Percentiles rank a stretch among this genome's conserved stretches.
Conservation (phyloP, 92 coral and sea anemone species). For the Parazoanthus darwini region DNA sequence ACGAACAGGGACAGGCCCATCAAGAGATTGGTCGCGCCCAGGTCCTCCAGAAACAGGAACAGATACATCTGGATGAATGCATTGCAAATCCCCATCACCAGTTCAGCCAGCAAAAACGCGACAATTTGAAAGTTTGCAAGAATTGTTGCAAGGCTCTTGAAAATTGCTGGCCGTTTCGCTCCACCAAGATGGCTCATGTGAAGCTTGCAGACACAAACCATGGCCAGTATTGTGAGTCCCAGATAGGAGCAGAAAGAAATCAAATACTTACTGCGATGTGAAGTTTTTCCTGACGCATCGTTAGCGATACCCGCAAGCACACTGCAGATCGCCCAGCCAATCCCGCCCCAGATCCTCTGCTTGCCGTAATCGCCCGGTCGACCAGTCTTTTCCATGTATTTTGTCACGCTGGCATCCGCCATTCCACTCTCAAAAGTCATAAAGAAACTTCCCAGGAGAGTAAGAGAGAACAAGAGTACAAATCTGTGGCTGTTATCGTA, state of each 20-base stretch:
- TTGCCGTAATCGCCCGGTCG: slow-evolving; percentile 42
- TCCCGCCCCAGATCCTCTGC: slow-evolving; percentile 41
- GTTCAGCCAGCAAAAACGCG: slow-evolving; percentile 46
- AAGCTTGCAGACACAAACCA: slow-evolving; percentile 40
- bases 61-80: slow-evolving; percentile 32
- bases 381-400: slow-evolving; percentile 27
- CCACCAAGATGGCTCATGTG: slow-evolving; percentile 47
- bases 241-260: slow-evolving; percentile 50
- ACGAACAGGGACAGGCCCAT: slow-evolving; percentile 60
- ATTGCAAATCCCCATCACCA: slow-evolving; percentile 55
- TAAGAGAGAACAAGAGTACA: background rate
- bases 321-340: slow-evolving; percentile 36
- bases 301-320: slow-evolving; percentile 52
- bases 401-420: slow-evolving; percentile 36
- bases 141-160: slow-evolving; percentile 42
- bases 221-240: slow-evolving; percentile 34
- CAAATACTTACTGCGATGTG: slow-evolving; percentile 40
- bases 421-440: slow-evolving; percentile 21
- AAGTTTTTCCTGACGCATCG: slow-evolving; percentile 41
- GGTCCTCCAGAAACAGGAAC: slow-evolving; percentile 56
- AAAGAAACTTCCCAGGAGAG: slow-evolving; percentile 22
- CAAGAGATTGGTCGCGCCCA: slow-evolving; percentile 53
- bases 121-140: slow-evolving; percentile 42
- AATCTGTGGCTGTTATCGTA: background rate
- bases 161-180: slow-evolving; percentile 37